Evolutionary conservation across 2,797 vertebrate genomes (phyloP).

Genomic region (Harpagifer antarcticus): DNA sequence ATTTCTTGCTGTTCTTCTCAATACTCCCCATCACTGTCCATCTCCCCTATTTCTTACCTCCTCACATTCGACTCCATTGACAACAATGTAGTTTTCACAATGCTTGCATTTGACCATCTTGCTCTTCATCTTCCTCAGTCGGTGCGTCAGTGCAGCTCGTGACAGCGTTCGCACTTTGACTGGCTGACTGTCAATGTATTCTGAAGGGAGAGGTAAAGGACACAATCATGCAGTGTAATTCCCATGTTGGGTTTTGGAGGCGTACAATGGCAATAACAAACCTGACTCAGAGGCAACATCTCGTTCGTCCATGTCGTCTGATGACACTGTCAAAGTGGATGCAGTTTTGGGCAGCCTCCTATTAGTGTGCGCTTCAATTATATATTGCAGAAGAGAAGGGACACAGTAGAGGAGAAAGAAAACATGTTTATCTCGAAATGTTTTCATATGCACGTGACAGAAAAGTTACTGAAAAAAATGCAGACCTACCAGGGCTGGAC

Average conservation of each 20-base stretch:
- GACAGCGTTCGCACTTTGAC: conserved; percentile 83
- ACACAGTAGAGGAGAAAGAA: conserved; percentile 12
- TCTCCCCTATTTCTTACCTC: conserved; percentile 83
- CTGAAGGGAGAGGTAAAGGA: conserved; percentile 49
- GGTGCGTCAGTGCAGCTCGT: conserved; percentile 89
- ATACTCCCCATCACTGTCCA: not conserved
- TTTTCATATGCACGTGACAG: conserved; percentile 5
- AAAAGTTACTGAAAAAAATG: conserved; percentile 4
- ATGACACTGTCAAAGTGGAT: conserved; percentile 88
- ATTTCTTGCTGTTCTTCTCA: not conserved
- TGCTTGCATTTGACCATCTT: conserved; percentile 93
- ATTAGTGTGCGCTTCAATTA: conserved; percentile 74
- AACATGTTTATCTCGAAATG: not conserved
- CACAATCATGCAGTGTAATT: not conserved
- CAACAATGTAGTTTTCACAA: conserved; percentile 94
- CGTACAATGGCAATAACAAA: conserved; percentile 51
- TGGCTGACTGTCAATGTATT: conserved; percentile 64
- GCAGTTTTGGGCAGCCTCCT: conserved; percentile 84
- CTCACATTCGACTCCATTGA: conserved; percentile 92
- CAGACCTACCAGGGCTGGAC: conserved; percentile 90
- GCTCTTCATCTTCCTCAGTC: conserved; percentile 88
- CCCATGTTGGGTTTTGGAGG: not conserved
- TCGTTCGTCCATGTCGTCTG: conserved; percentile 91
- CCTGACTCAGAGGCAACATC: conserved; percentile 85
- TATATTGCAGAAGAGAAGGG: conserved; percentile 21